Conservation (phyloP, 2,797 vertebrate genomes). For the Crotalus adamanteus region DNA sequence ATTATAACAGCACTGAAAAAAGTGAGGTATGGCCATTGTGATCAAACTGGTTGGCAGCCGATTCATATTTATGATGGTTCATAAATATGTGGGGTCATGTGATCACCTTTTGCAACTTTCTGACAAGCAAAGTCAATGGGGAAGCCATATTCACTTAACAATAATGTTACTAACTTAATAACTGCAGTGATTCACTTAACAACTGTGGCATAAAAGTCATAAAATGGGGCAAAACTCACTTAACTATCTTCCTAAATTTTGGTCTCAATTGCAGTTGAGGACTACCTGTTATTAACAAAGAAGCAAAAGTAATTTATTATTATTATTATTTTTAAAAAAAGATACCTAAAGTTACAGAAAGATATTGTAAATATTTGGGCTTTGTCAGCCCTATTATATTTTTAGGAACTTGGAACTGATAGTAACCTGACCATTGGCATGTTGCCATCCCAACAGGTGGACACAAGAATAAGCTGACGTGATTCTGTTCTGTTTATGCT, state of each 20-base stretch:
- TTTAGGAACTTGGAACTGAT: conserved; percentile 4
- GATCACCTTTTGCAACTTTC: background rate
- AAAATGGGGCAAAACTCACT: no score
- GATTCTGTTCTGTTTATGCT: background rate
- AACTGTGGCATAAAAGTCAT: no score
- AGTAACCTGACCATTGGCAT: conserved; percentile 45
- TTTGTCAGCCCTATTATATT: background rate
- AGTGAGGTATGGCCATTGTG: background rate
- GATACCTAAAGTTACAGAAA: background rate
- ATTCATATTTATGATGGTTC: background rate
- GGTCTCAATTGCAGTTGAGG: background rate
- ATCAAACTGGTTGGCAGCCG: background rate
- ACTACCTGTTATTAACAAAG: background rate
- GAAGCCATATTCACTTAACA: background rate
- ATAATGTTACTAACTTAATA: no score
- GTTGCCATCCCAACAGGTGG: conserved; percentile 62
- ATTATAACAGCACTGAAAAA: background rate
- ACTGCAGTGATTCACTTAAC: no score
- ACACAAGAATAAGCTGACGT: conserved; percentile 36
- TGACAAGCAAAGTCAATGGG: background rate
- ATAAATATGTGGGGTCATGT: no score
- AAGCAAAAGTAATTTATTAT: background rate
- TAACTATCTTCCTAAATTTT: no score
- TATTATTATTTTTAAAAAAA: background rate
- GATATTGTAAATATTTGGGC: background rate